These are phyloP conservation scores for Tipula unca DNA, from an alignment of 2,888 invertebrate genomes.

Conservation along the genomic window DNA sequence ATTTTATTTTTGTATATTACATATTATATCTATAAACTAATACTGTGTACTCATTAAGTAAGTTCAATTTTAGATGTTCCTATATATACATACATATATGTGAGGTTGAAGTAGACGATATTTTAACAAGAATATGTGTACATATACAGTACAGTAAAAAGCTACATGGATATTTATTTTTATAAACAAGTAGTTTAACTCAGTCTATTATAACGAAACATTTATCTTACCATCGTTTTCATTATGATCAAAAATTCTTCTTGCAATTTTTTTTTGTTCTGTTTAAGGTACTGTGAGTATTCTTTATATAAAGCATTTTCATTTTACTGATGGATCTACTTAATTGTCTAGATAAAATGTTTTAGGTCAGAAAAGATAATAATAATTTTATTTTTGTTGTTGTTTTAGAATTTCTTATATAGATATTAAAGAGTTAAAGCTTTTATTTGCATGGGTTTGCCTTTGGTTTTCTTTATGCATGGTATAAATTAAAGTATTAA, in stretches of 20 bases:
- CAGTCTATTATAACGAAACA: background rate
- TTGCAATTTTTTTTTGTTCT: background rate
- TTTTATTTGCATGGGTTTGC: background rate
- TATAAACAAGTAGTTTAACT: background rate
- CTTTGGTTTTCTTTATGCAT: background rate
- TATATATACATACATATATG: background rate
- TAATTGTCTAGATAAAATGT: conserved; percentile 14
- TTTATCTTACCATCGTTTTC: background rate
- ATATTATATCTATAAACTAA: background rate
- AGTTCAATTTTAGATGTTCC: background rate
- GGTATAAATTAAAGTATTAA: background rate
- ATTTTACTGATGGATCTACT: conserved; percentile 8
- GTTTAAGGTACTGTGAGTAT: background rate
- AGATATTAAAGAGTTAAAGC: background rate
- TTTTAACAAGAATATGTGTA: background rate
- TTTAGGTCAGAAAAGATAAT: conserved; percentile 8
- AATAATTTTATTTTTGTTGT: background rate
- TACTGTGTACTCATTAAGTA: background rate
- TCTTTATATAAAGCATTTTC: background rate
- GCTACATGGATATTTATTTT: background rate
- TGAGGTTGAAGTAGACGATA: background rate
- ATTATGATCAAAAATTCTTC: background rate
- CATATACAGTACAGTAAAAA: background rate
- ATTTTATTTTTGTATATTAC: background rate
- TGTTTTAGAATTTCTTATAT: background rate